Evolutionary conservation across 1,140 invertebrate genomes (phyloP).

Genomic region (Drosophila nigrodunni): DNA sequence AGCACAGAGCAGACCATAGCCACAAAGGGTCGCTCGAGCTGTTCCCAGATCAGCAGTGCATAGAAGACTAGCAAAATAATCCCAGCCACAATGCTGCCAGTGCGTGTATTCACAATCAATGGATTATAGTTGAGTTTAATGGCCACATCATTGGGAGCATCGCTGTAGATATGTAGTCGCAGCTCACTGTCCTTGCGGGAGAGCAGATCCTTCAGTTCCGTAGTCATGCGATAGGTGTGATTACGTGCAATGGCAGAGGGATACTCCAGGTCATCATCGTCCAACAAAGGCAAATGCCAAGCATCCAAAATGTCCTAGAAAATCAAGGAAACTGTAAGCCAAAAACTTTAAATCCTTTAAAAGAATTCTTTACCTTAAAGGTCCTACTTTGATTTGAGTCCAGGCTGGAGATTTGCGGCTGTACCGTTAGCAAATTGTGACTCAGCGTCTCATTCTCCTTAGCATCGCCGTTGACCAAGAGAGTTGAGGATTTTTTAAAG

Average conservation of each 20-base stretch:
- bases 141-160: slow-evolving; percentile 63
- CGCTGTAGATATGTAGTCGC: slow-evolving; percentile 64
- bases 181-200: slow-evolving; percentile 33
- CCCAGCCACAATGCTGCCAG: slow-evolving; percentile 89
- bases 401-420: slow-evolving; percentile 63
- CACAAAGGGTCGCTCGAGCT: slow-evolving; percentile 90
- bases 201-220: slow-evolving; percentile 49
- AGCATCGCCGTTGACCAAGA: neutral
- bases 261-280: slow-evolving; percentile 50
- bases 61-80: slow-evolving; percentile 89
- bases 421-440: slow-evolving; percentile 63
- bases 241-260: slow-evolving; percentile 62
- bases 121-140: slow-evolving; percentile 85
- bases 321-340: no score
- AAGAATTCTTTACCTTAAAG: slow-evolving; percentile 46
- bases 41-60: slow-evolving; percentile 91
- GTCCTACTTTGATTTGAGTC: slow-evolving; percentile 47
- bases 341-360: neutral
- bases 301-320: slow-evolving; percentile 64
- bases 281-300: slow-evolving; percentile 63
- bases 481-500: slow-evolving; percentile 50
- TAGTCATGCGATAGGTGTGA: slow-evolving; percentile 66
- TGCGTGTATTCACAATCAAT: slow-evolving; percentile 86
- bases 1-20: slow-evolving; percentile 90
- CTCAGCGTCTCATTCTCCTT: slow-evolving; percentile 50